phyloP scores from a whole-genome alignment of 2,113 vertebrate species.

The Petromus typicus region DNA sequence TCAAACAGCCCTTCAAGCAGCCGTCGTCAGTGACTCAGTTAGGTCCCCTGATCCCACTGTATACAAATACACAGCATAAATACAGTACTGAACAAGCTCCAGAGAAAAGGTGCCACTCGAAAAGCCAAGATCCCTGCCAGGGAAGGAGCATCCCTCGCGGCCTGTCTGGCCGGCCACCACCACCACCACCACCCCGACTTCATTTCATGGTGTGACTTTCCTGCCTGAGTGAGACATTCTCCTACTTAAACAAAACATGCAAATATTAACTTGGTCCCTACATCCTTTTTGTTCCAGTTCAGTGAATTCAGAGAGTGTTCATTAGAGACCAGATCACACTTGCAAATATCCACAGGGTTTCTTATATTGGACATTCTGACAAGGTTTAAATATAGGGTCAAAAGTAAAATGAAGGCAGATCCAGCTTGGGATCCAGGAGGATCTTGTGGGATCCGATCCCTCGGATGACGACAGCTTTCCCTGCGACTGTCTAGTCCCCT shows the following conservation, averaged over 20 bases:
- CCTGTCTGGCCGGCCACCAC: not conserved
- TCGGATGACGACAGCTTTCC: not conserved
- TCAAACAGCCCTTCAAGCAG: constrained; percentile 84
- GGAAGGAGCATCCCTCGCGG: constrained; percentile 48
- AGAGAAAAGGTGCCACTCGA: constrained; percentile 45
- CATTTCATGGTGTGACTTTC: constrained; percentile 65
- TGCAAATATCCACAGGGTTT: constrained; percentile 6
- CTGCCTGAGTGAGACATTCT: constrained; percentile 10
- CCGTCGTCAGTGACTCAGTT: constrained; percentile 74
- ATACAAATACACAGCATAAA: constrained; percentile 78
- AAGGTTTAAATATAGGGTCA: not conserved
- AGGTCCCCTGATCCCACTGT: constrained; percentile 79
- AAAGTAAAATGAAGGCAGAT: not conserved
- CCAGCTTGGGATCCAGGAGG: too few species aligned
- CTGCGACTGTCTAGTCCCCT: not conserved
- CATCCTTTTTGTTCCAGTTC: constrained; percentile 1
- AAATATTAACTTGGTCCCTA: constrained; percentile 55
- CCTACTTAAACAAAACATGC: constrained; percentile 48
- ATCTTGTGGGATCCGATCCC: not conserved
- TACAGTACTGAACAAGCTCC: constrained; percentile 81
- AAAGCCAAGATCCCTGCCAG: constrained; percentile 79
- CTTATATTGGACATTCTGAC: not conserved
- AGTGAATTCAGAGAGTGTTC: constrained; percentile 51
- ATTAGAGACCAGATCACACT: constrained; percentile 61
- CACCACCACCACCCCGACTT: constrained; percentile 48